Evolutionary conservation across 2,797 vertebrate species (phyloP), one percentile per base, ranked within the genome.

Genomic region (Malacoctenus gilli): DNA sequence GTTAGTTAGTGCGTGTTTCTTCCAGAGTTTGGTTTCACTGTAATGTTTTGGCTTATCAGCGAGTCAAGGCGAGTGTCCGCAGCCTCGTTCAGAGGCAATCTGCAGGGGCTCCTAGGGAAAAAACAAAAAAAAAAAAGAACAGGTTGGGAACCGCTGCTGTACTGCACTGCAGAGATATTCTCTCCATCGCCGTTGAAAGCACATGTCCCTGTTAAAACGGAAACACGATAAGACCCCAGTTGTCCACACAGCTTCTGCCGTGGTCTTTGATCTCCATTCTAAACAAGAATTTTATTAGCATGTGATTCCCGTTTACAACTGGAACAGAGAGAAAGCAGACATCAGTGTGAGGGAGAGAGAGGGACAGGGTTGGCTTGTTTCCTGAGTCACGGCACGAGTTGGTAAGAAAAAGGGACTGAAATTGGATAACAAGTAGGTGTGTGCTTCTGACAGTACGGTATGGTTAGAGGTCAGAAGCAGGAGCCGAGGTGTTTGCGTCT

Each of bases 211-310:
- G n/a, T n/a, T n/a, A n/a, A 75, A 65, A 62, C 20, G 22, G 31
- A 37, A 62, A 39, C 41, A 23, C 39, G 59, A 35, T 46, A 19
- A 50, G 28, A 5, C 15, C 43, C 7, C 19, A 23, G 53, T 52
- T 36, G 46, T 50, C 59, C 40, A 42, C 40, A 61, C 51, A 63
- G 16, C 19, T 21, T 72, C 71, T 75, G 41, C 55, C 39, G 56
- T 39, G n/a, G 37, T 25, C 51, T 75, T 72, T 84, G 43, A 68
- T 59, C 36, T 43, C n/a, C 40, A 63, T 49, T 47, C 47, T 56
- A 55, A 76, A 75, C 18, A 51, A 37, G 16, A 48, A 37, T 36
- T 65, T 65, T 65, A 28, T 63, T 59, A 52, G 68, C 25, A 41
- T 56, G 20, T 12, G 4, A 52, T 54, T 14, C 13, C 25, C 22